phyloP scores from a whole-genome alignment of 2,113 vertebrate genomes.

The Phalacrocorax brasilianus region DNA sequence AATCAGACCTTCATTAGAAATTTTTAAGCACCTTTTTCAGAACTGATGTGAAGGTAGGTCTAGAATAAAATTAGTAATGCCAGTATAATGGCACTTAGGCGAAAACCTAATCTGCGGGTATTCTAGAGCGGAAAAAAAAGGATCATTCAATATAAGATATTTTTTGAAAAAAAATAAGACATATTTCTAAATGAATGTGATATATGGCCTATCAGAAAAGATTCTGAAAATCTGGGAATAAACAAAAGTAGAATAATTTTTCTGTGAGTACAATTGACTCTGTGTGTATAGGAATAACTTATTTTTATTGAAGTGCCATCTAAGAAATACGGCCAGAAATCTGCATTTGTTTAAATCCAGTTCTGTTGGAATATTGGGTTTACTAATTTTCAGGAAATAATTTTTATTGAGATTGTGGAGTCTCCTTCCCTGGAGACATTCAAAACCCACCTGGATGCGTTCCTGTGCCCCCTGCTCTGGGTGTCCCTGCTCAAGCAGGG shows the following conservation, averaged over 20 bases:
- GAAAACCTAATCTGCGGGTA: not conserved
- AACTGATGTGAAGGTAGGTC: not conserved
- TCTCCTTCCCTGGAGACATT: too few species aligned
- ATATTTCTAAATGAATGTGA: constrained; percentile 21
- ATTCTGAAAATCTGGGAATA: not conserved
- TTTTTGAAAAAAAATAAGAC: not conserved
- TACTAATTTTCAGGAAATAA: not conserved
- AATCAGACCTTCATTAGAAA: not conserved
- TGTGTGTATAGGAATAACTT: not conserved
- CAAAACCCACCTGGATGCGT: too few species aligned
- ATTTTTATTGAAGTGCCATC: not conserved
- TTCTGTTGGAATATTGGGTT: not conserved
- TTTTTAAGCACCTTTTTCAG: not conserved
- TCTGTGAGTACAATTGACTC: not conserved
- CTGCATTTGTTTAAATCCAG: not conserved
- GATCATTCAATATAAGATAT: not conserved
- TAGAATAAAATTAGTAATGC: not conserved
- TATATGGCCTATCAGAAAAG: not conserved
- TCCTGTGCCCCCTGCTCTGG: too few species aligned
- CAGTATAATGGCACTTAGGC: not conserved
- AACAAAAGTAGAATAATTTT: not conserved
- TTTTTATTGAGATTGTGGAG: not conserved
- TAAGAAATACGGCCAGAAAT: not conserved
- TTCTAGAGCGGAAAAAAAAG: not conserved
- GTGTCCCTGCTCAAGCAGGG: too few species aligned